Evolutionary conservation across 53 echinoderm and acorn worm species (phyloP), one percentile per base, ranked within the genome.

Genomic region (Zoroaster sp.): DNA sequence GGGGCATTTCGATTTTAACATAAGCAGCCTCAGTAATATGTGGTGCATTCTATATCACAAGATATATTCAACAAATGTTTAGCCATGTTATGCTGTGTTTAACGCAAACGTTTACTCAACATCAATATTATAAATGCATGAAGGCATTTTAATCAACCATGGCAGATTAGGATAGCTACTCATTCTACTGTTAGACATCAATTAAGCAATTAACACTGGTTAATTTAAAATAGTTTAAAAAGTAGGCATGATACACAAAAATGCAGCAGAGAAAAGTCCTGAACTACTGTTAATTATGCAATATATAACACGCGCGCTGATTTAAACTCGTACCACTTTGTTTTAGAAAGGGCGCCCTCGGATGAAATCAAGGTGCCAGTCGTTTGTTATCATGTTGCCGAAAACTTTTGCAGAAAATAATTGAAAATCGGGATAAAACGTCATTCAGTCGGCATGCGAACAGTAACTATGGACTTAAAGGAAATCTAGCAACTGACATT

Each of bases 361-460:
- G 69, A 46, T 51, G 85, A 71, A 18, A 49, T 43, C 72, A 70
- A 14, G 66, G 85, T 85, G 85, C 85, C 85, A 85, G 85, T 85
- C 85, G 85, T 85, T 85, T 85, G 85, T 39, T 38, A n/a, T 38
- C 34, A 28, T 75, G 75, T 49, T 76, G 47, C 28, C 71, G 54
- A 54, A 79, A 79, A 10, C 36, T 12, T 37, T 76, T 76, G 65
- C 55, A 59, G 63, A 79, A 79, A 63, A 59, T 11, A 55, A 55
- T 34, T 15, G 37, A 52, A 8, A 36, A 52, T 78, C 55, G 20
- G 55, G 33, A 75, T 78, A 33, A 70, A 71, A 31, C 3, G 35
- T 28, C 83, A 49, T 38, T 70, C 85, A 70, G 42, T 71, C 31
- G 69, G 15, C 85, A 85, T 85, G 85, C 85, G 70, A 70, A 43